Conservation (phyloP, 1,140 invertebrate genomes). For the Epicauta chinensis region DNA sequence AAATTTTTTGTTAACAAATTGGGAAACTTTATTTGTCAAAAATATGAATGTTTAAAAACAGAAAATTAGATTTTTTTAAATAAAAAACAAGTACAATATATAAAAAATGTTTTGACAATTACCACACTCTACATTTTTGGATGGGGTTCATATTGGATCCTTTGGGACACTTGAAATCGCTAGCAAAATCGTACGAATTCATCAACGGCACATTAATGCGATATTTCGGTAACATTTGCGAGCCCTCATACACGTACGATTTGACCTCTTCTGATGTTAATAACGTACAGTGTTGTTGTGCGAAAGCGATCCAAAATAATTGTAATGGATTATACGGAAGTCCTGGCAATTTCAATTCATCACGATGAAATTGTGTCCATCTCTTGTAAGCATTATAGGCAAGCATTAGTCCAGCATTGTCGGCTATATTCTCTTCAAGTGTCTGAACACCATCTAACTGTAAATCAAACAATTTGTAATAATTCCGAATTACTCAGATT, state of each 20-base stretch:
- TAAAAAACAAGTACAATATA: too few species aligned
- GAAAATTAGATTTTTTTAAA: too few species aligned
- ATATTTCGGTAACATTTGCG: conserved; percentile 45
- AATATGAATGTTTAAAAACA: too few species aligned
- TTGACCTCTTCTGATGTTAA: conserved; percentile 43
- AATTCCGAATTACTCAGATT: conserved; percentile 62
- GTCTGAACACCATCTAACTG: conserved; percentile 83
- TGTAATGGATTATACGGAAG: conserved; percentile 51
- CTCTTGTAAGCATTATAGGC: conserved; percentile 57
- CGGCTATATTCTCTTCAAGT: conserved; percentile 86
- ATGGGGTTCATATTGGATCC: conserved; percentile 23
- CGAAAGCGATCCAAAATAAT: conserved; percentile 54
- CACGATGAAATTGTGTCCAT: conserved; percentile 47
- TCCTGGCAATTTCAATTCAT: conserved; percentile 41
- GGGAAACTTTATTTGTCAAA: too few species aligned
- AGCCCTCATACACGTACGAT: conserved; percentile 44
- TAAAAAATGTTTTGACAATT: not conserved
- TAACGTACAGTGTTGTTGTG: conserved; percentile 51
- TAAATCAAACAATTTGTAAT: conserved; percentile 54
- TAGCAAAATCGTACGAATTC: conserved; percentile 19
- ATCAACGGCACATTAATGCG: conserved; percentile 49
- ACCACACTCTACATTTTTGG: conserved; percentile 25
- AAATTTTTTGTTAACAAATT: not conserved
- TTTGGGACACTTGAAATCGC: conserved; percentile 21
- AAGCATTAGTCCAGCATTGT: conserved; percentile 72